A percentile compares a stretch with the other conserved stretches of the same genome.
Evolutionary conservation across 2,888 invertebrate genomes (phyloP).

Genomic region (Urechis unicinctus): DNA sequence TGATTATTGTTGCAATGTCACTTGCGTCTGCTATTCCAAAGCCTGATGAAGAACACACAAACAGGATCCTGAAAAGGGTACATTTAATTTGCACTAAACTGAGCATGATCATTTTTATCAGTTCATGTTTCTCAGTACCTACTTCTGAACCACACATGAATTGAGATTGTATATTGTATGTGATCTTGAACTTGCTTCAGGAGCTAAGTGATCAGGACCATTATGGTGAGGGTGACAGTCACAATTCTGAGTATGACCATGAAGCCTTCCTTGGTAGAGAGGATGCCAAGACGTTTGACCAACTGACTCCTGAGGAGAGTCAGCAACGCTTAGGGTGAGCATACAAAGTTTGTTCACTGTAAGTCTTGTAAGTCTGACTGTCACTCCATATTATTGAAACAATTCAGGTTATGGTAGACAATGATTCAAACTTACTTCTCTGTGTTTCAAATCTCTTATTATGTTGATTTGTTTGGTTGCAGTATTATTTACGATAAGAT

Average conservation of each 20-base stretch:
- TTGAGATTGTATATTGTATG: too few relatives aligned
- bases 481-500: constrained; percentile 90
- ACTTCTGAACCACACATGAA: too few relatives aligned
- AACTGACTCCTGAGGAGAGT: constrained; percentile 90
- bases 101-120: too few relatives aligned
- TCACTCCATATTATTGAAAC: too few relatives aligned
- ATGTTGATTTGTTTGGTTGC: constrained; percentile 38
- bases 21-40: background rate
- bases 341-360: background rate
- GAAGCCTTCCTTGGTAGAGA: constrained; percentile 95
- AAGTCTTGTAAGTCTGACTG: background rate
- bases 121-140: too few relatives aligned
- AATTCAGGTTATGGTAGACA: too few relatives aligned
- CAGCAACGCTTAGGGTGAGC: constrained; percentile 66
- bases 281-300: constrained; percentile 82
- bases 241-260: constrained; percentile 83
- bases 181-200: too few relatives aligned
- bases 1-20: background rate
- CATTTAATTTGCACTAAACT: too few relatives aligned
- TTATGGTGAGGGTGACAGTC: constrained; percentile 52
- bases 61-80: background rate
- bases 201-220: constrained; percentile 73
- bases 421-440: too few relatives aligned
- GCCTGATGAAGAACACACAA: background rate
- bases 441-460: background rate